Conservation (phyloP, 2,113 vertebrate genomes). For the Calidris pygmaea region DNA sequence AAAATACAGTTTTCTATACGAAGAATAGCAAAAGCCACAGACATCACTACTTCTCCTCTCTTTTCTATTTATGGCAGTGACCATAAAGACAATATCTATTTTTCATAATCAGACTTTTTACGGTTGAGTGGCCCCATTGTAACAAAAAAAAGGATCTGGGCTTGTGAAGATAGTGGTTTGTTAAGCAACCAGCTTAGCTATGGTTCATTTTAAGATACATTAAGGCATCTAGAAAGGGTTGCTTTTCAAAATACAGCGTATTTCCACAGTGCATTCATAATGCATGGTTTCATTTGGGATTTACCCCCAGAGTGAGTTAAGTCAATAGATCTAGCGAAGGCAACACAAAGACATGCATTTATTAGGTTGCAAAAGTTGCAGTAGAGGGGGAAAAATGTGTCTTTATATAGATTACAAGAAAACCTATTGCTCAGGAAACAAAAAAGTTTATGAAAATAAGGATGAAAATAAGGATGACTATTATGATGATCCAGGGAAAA, state of each 20-base stretch:
- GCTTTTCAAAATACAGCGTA: background rate
- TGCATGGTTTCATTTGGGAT: background rate
- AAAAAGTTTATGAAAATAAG: background rate
- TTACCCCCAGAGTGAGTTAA: background rate
- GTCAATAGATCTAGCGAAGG: background rate
- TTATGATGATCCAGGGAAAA: background rate
- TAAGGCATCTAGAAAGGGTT: background rate
- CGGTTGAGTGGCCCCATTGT: background rate
- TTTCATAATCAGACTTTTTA: background rate
- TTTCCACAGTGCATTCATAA: background rate
- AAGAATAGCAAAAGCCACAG: background rate
- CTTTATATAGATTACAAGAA: background rate
- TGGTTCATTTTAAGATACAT: background rate
- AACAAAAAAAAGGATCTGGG: background rate
- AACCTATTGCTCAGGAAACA: background rate
- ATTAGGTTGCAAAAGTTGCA: background rate
- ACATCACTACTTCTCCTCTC: background rate
- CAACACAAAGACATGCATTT: background rate
- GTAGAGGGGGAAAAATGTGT: background rate
- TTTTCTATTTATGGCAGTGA: background rate
- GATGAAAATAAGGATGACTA: background rate
- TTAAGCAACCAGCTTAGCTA: background rate
- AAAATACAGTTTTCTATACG: background rate
- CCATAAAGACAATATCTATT: background rate
- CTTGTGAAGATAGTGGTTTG: background rate